phyloP scores from a whole-genome alignment of 2,797 vertebrate species.

The Nothura maculosa region DNA sequence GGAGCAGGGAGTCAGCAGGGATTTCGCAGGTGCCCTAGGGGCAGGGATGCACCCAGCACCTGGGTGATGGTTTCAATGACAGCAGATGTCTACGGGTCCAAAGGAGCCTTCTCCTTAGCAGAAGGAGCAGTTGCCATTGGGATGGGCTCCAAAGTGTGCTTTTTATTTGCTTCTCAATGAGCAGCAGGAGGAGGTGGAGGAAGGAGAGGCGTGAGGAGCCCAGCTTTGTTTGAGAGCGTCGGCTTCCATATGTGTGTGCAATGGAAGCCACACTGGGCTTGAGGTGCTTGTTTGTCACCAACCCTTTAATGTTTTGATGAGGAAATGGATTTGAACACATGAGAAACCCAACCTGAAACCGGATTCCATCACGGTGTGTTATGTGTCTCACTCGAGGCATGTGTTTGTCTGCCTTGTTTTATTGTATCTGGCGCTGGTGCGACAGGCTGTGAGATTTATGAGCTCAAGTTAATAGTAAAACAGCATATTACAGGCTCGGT shows the following conservation, averaged over 20 bases:
- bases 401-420: conserved; percentile 4
- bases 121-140: neutral
- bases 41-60: neutral
- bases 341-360: neutral
- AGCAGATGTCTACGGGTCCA: neutral
- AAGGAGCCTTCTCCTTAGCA: neutral
- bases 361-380: neutral
- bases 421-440: conserved; percentile 45
- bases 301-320: conserved; percentile 11
- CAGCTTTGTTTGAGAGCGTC: neutral
- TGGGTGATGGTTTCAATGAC: accelerated
- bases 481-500: conserved; percentile 18
- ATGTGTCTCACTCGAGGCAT: neutral
- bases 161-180: conserved; percentile 13
- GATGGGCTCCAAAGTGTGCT: neutral
- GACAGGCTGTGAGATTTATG: conserved; percentile 54
- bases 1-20: neutral
- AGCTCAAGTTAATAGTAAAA: conserved; percentile 55
- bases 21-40: neutral
- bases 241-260: neutral
- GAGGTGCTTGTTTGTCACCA: neutral
- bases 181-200: neutral
- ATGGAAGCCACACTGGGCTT: neutral
- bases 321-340: neutral
- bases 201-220: neutral